Evolutionary conservation across 2,888 invertebrate species (phyloP), one percentile per base, ranked within the genome.

Genomic region (Megaustenia siamemsis): DNA sequence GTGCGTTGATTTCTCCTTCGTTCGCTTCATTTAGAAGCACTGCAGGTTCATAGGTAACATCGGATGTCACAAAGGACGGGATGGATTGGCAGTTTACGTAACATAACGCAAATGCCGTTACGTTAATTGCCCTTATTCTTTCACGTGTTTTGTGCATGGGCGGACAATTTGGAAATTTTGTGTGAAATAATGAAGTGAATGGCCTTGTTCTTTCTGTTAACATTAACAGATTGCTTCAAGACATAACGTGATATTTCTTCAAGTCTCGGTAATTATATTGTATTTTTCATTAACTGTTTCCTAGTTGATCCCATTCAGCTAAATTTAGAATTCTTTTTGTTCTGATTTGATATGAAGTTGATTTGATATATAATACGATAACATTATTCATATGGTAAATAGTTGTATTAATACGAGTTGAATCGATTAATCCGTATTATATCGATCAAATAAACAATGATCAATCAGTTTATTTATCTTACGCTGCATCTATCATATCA

Each of bases 71-170:
- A 0, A 38, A 21, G 53, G 40, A 28, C 71, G 71, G 71, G 71
- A 71, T 71, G 71, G 43, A 71, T 40, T 71, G 40, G 43, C 43
- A 43, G 71, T 71, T 71, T 8, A 71, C 71, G 28, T 43, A 71
- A 71, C n/a, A 43, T 71, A 71, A 71, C 40, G 40, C 38, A 35
- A 38, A 10, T 24, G 43, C 12, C 43, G 71, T 71, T 71, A 71
- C 43, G 71, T 71, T 71, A 71, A 28, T 71, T 43, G 43, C 71
- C n/a, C 71, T 24, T 71, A 45, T 71, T 71, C n/a, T 43, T 43
- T 43, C 43, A 71, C n/a, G 43, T 71, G 3, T 71, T 71, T 35
- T n/a, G n/a, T n/a, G 24, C 12, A 45, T 45, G 43, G 71, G 40
- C 24, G n/a, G 24, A 10, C 10, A 43, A n/a, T 28, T 45, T 71